A percentile compares a stretch with the other conserved stretches of the same genome.
These are phyloP conservation scores for Dasypus novemcinctus DNA, from an alignment of 2,113 vertebrate genomes.

Conservation along the genomic window DNA sequence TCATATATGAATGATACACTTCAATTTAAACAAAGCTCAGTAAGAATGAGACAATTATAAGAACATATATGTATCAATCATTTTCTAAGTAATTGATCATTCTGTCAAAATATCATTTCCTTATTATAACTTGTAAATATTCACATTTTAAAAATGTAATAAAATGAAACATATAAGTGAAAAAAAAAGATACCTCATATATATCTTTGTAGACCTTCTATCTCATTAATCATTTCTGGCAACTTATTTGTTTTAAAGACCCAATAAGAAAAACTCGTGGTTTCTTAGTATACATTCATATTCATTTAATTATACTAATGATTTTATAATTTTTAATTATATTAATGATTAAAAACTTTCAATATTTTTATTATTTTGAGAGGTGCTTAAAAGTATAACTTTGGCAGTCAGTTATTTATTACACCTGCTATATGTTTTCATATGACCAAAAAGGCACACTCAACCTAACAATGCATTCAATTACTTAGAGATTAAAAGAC, in stretches of 20 bases:
- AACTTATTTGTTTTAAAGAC: conserved; percentile 25
- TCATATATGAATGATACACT: too few species aligned
- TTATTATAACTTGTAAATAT: too few species aligned
- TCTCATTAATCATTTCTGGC: background rate
- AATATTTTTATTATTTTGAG: background rate
- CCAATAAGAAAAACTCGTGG: background rate
- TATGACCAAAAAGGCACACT: background rate
- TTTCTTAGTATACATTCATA: conserved; percentile 7
- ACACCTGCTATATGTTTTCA: background rate
- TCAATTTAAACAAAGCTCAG: too few species aligned
- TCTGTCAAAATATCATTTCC: too few species aligned
- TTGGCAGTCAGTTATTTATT: conserved; percentile 46
- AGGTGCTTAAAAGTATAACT: conserved; percentile 48
- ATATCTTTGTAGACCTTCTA: background rate
- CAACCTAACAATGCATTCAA: conserved; percentile 17
- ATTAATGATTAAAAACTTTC: background rate
- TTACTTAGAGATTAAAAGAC: conserved; percentile 31
- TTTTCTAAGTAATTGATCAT: too few species aligned
- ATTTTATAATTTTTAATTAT: too few species aligned
- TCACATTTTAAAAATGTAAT: too few species aligned
- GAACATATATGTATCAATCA: too few species aligned
- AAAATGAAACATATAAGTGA: too few species aligned
- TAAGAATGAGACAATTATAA: too few species aligned
- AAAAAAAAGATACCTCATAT: conserved; percentile 17
- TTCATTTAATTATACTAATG: conserved; percentile 23